Percentiles rank a stretch among this genome's conserved stretches.
phyloP scores from a whole-genome alignment of 2,888 invertebrate genomes.

The Camptogramma bilineatum region DNA sequence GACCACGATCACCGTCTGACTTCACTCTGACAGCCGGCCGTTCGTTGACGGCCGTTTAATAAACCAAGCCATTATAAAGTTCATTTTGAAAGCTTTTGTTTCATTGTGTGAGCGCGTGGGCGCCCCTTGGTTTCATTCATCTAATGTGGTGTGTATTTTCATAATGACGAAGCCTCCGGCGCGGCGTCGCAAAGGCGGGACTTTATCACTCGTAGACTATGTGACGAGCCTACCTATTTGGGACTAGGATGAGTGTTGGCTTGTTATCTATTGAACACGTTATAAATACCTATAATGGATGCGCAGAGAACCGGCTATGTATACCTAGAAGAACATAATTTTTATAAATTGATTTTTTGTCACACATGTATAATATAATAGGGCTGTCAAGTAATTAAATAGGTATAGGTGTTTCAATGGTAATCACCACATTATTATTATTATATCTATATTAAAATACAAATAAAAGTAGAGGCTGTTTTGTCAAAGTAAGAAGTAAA shows the following conservation, averaged over 20 bases:
- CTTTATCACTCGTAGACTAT: conserved; percentile 52
- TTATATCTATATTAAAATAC: too few relatives aligned
- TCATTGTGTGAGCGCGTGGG: conserved; percentile 73
- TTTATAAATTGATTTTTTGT: conserved; percentile 31
- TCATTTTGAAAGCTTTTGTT: conserved; percentile 70
- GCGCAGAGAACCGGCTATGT: background rate
- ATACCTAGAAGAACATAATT: conserved; percentile 18
- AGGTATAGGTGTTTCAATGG: too few relatives aligned
- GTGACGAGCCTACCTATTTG: conserved; percentile 47
- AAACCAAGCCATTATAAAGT: conserved; percentile 48
- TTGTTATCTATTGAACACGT: conserved; percentile 20
- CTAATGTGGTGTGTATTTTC: conserved; percentile 70
- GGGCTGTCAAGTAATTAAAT: conserved; percentile 16
- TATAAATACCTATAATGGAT: conserved; percentile 21
- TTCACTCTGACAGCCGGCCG: background rate
- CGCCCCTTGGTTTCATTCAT: conserved; percentile 76
- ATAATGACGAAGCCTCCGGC: conserved; percentile 70
- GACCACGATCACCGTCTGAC: background rate
- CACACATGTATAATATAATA: background rate
- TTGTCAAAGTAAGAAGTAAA: too few relatives aligned
- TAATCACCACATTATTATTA: too few relatives aligned
- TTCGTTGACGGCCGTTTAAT: conserved; percentile 46
- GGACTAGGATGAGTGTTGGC: conserved; percentile 29
- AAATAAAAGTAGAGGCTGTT: too few relatives aligned
- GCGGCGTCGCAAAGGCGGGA: conserved; percentile 60